A percentile compares a stretch with the other conserved stretches of the same genome.
phyloP scores from a whole-genome alignment of 1,140 invertebrate species.

The Daktulosphaira vitifoliae region DNA sequence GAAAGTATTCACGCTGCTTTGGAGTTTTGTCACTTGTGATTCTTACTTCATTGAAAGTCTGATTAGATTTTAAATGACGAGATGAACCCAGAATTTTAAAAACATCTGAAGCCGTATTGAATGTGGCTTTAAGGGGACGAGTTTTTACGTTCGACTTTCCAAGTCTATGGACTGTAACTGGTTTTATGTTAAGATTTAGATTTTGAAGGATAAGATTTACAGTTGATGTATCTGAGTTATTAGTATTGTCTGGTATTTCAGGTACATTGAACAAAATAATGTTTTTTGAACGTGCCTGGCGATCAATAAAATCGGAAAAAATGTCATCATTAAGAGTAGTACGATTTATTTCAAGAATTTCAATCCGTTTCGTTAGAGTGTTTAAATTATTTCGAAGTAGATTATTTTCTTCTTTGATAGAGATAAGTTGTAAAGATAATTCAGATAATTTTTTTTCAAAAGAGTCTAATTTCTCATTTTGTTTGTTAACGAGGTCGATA shows the following conservation, averaged over 20 bases:
- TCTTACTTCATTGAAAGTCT: neutral
- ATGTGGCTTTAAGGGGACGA: neutral
- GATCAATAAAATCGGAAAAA: neutral
- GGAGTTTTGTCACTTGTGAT: neutral
- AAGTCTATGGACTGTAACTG: neutral
- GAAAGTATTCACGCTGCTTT: neutral
- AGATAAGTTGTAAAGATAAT: neutral
- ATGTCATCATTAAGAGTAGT: neutral
- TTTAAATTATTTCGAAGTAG: neutral
- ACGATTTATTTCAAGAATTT: neutral
- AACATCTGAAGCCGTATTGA: too few relatives aligned
- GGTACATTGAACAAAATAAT: neutral
- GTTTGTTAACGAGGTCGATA: neutral
- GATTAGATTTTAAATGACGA: neutral
- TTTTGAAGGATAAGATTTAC: neutral
- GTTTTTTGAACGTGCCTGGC: neutral
- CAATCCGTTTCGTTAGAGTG: neutral
- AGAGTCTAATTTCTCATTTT: neutral
- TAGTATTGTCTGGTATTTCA: neutral
- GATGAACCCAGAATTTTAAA: neutral
- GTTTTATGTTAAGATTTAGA: neutral
- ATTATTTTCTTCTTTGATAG: neutral
- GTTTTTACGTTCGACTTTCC: neutral
- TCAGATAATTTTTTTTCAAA: constrained; percentile 2
- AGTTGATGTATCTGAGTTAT: neutral